Base-by-base conservation (phyloP, 2,113 vertebrate species). In the Clupea harengus region DNA sequence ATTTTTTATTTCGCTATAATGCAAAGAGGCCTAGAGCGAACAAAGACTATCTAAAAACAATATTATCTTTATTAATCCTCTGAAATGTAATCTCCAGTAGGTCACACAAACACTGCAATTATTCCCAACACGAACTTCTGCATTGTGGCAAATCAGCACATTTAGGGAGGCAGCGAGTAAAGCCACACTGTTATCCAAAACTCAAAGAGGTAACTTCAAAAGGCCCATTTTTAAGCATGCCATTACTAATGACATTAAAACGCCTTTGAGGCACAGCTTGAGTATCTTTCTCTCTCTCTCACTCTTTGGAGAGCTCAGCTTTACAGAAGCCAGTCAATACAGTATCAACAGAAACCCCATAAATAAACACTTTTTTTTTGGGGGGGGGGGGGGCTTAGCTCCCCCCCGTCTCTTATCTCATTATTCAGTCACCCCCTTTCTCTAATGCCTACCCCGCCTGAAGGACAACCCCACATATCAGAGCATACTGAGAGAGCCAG, bases 151-250 rank as follows among this genome's bases (percentile, higher is more conserved):
- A 28, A 39, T 75, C 67, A 32, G 67, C 67, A 75, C 28, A 75
- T 39, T 75, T 75, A 17, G 6, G 60, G 60, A 67, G 67, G 67
- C n/a, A 25, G 64, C 2, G n/a, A n/a, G 28, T 5, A 32, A 75
- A 75, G 67, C 13, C 47, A 83, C 46, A 20, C 2, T 72, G 45
- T 80, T 60, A 47, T 75, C 67, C 67, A 11, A 28, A 72, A 85
- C 17, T 39, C 81, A 83, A 45, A n/a, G n/a, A 86, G 83, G 67
- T 83, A 82, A 84, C 81, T 88, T 45, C 81, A 80, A 84, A 88
- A 81, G 83, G 78, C 78, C 67, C 20, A 45, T 82, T 28, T 47
- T 84, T 82, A 78, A 84, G 54, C 50, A 20, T 81, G 47, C 46
- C 67, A 50, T 46, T 81, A 81, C 45, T 67, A 86, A 80, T 46